phyloP scores from a whole-genome alignment of 2,888 invertebrate species.

The Ophioninae sp. region DNA sequence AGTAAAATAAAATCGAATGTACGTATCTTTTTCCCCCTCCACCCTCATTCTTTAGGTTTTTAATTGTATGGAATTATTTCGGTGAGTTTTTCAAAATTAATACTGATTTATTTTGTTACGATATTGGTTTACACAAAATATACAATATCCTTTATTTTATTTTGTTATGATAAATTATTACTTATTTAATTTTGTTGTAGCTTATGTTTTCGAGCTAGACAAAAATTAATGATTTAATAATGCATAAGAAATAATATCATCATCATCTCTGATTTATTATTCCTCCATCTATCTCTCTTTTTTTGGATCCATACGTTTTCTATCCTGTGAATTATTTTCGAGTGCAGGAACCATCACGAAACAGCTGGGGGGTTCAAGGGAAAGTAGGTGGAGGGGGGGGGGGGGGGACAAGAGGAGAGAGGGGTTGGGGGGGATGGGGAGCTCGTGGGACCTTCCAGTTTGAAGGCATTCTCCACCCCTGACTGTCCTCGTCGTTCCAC shows the following conservation, averaged over 20 bases:
- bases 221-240: too few relatives aligned
- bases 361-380: background rate
- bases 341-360: constrained; percentile 45
- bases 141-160: too few relatives aligned
- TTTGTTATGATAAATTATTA: too few relatives aligned
- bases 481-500: constrained; percentile 5
- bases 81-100: too few relatives aligned
- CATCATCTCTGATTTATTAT: background rate
- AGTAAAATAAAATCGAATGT: background rate
- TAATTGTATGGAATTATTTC: too few relatives aligned
- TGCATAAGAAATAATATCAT: too few relatives aligned
- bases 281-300: background rate
- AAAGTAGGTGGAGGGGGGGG: too few relatives aligned
- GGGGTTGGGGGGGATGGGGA: constrained; percentile 11
- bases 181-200: too few relatives aligned
- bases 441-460: constrained; percentile 41
- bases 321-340: constrained; percentile 43
- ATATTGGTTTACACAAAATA: too few relatives aligned
- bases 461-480: constrained; percentile 11
- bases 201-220: too few relatives aligned
- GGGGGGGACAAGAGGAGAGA: background rate
- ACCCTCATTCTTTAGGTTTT: background rate
- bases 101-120: too few relatives aligned
- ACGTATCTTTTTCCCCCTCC: background rate
- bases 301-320: background rate